Conservation (phyloP, 64 coral and sea anemone species). For the Platygyra sinensis region DNA sequence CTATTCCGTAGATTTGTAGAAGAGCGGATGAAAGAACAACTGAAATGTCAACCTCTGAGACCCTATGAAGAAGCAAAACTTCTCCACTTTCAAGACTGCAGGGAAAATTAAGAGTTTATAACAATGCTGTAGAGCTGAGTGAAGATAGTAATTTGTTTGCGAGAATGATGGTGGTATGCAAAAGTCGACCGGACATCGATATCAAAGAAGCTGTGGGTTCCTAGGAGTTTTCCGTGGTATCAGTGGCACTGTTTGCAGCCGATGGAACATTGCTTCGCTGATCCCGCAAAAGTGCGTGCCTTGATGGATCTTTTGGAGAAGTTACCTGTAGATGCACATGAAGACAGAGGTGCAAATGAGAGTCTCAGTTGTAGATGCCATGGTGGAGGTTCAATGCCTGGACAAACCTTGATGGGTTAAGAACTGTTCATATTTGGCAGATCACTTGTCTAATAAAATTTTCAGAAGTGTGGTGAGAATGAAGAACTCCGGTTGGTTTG, state of each 20-base stretch:
- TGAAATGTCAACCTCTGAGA: too few relatives aligned
- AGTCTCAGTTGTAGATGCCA: slow-evolving; percentile 26
- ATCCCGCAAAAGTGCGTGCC: slow-evolving; percentile 30
- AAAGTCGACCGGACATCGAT: slow-evolving; percentile 51
- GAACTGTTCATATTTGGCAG: slow-evolving; percentile 4
- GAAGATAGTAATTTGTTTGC: too few relatives aligned
- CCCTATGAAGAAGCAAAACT: too few relatives aligned
- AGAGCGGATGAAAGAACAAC: too few relatives aligned
- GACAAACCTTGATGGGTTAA: slow-evolving; percentile 14
- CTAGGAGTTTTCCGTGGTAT: slow-evolving; percentile 59
- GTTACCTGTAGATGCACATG: neutral
- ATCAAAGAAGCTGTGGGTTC: slow-evolving; percentile 69
- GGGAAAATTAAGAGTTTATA: too few relatives aligned
- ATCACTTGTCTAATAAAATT: neutral
- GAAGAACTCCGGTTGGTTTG: too few relatives aligned
- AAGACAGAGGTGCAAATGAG: neutral
- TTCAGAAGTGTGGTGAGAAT: neutral
- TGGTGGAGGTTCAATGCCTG: slow-evolving; percentile 23
- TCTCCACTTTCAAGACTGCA: too few relatives aligned
- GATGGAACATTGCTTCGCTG: slow-evolving; percentile 66
- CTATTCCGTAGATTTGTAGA: slow-evolving; percentile 4
- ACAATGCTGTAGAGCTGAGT: too few relatives aligned
- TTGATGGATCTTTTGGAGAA: slow-evolving; percentile 66
- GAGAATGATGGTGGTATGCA: slow-evolving; percentile 12
- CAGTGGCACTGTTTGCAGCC: slow-evolving; percentile 63